Conservation (phyloP, 2,888 invertebrate species). For the Hipparchia semele region DNA sequence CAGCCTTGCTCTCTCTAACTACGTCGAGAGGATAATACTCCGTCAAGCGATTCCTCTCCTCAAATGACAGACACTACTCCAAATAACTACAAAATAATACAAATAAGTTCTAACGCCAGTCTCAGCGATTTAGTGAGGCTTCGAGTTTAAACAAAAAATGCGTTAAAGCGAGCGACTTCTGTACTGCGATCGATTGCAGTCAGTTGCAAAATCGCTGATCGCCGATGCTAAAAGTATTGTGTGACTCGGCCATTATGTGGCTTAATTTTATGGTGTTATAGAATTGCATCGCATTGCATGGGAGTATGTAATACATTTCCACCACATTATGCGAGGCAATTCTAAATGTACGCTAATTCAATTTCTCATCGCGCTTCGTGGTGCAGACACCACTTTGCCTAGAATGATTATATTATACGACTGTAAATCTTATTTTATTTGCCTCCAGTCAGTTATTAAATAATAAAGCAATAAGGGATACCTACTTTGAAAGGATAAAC, state of each 20-base stretch:
- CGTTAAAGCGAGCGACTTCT: no score
- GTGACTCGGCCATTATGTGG: conserved; percentile 9
- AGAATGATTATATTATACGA: conserved; percentile 2
- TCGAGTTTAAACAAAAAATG: no score
- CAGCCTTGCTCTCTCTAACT: no score
- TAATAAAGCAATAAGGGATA: not conserved
- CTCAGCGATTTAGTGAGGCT: no score
- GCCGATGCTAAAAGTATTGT: not conserved
- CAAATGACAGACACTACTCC: no score
- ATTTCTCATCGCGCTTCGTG: conserved; percentile 12
- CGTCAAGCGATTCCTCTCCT: no score
- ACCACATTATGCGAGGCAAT: conserved; percentile 16
- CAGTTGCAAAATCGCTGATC: not conserved
- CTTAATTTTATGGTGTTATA: conserved; percentile 49
- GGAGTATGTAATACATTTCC: conserved; percentile 20
- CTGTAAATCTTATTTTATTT: conserved; percentile 13
- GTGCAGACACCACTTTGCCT: conserved; percentile 17
- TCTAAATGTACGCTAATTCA: conserved; percentile 13
- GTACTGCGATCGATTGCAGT: not conserved
- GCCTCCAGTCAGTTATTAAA: not conserved
- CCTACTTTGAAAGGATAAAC: no score
- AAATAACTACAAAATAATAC: no score
- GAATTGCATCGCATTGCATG: conserved; percentile 22
- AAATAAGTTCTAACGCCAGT: no score
- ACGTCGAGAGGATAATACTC: no score